Percentiles rank a stretch among this genome's conserved stretches.
These are phyloP conservation scores for Ochropleura leucogaster DNA, from an alignment of 2,888 invertebrate species.

Conservation along the genomic window DNA sequence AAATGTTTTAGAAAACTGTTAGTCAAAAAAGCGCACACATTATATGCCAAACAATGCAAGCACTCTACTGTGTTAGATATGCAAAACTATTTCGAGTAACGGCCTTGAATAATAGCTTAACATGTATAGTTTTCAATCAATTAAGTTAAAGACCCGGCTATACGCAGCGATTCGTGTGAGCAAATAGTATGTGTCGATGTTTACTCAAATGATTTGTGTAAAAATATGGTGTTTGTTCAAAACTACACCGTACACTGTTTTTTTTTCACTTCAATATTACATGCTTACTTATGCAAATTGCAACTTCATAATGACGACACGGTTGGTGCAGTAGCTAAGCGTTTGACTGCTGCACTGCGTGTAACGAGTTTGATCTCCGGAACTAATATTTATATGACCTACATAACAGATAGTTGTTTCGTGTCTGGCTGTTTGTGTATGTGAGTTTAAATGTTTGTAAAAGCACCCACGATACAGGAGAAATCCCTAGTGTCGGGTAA, in stretches of 20 bases:
- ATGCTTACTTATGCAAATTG: background rate
- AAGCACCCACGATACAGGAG: no score
- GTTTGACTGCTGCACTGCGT: no score
- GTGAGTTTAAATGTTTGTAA: no score
- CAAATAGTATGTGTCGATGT: background rate
- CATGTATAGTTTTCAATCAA: background rate
- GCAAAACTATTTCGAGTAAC: slow-evolving; percentile 15
- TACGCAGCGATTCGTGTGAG: background rate
- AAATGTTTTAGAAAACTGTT: background rate
- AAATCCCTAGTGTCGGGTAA: no score
- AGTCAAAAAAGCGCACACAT: slow-evolving; percentile 22
- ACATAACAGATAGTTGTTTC: no score
- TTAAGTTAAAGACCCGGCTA: background rate
- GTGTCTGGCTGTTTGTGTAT: no score
- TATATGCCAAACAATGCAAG: slow-evolving; percentile 27
- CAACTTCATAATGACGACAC: background rate
- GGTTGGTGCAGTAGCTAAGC: no score
- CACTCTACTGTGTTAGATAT: background rate
- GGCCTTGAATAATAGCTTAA: background rate
- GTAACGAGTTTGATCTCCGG: no score
- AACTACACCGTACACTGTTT: background rate
- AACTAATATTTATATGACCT: no score
- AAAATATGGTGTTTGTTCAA: background rate
- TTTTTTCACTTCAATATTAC: background rate
- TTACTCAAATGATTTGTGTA: background rate